Evolutionary conservation across 2,113 vertebrate species (phyloP).

Genomic region (Martes martes): DNA sequence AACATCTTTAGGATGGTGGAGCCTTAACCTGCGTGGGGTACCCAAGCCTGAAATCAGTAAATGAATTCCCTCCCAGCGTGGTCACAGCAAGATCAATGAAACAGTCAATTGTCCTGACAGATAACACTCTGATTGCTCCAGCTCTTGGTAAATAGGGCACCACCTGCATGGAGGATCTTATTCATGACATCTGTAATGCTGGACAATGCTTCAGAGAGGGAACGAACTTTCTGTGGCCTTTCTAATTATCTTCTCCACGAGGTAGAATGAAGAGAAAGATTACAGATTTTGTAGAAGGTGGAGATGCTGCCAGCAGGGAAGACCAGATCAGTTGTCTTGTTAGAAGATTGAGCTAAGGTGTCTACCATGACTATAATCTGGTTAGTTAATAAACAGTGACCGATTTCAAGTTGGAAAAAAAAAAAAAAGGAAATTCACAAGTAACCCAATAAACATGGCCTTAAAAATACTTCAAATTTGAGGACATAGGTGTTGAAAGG

Average conservation of each 20-base stretch:
- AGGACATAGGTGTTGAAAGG: neutral
- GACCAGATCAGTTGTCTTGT: slow-evolving; percentile 96
- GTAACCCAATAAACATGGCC: neutral
- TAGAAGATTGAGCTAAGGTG: slow-evolving; percentile 93
- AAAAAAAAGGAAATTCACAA: neutral
- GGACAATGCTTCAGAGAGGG: slow-evolving; percentile 95
- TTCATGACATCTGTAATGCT: slow-evolving; percentile 94
- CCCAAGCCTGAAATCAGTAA: slow-evolving; percentile 95
- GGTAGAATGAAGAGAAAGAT: slow-evolving; percentile 98
- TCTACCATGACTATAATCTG: slow-evolving; percentile 57
- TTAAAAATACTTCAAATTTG: neutral
- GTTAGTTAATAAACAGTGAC: slow-evolving; percentile 74
- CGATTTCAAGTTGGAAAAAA: neutral
- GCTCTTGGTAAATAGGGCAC: slow-evolving; percentile 90
- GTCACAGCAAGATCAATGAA: slow-evolving; percentile 92
- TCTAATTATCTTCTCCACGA: slow-evolving; percentile 92
- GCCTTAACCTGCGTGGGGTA: slow-evolving; percentile 97
- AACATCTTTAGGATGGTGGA: slow-evolving; percentile 96
- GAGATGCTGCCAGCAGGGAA: slow-evolving; percentile 94
- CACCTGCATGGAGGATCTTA: slow-evolving; percentile 94
- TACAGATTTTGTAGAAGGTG: slow-evolving; percentile 95
- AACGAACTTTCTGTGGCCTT: slow-evolving; percentile 96
- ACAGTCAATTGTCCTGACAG: slow-evolving; percentile 91
- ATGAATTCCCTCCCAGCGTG: slow-evolving; percentile 94
- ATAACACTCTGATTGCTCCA: slow-evolving; percentile 91